phyloP scores from a whole-genome alignment of 2,888 invertebrate species.

The Acanthosepion esculentum region DNA sequence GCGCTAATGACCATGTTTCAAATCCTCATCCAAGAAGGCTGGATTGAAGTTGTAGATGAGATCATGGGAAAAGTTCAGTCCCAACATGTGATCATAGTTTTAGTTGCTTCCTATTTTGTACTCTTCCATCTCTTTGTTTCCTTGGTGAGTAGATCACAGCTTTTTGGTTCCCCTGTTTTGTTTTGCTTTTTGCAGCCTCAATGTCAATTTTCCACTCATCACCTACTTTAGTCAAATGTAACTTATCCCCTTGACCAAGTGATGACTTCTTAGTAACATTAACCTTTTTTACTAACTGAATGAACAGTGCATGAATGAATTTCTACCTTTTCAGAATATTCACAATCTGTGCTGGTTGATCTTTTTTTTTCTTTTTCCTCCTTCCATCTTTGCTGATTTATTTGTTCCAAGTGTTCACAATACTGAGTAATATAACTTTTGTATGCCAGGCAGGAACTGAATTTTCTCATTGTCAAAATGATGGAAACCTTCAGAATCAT shows the following conservation, averaged over 20 bases:
- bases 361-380: neutral
- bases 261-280: neutral
- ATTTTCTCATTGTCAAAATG: neutral
- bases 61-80: conserved; percentile 60
- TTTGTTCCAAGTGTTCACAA: neutral
- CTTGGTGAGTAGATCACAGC: conserved; percentile 64
- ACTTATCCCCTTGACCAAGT: neutral
- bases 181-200: neutral
- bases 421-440: neutral
- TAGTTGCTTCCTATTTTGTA: conserved; percentile 68
- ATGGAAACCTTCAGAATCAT: conserved; percentile 25
- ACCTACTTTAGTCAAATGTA: neutral
- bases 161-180: conserved; percentile 33
- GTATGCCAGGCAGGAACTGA: conserved; percentile 16
- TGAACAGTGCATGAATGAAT: conserved; percentile 36
- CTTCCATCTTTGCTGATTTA: neutral
- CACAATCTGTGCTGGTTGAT: neutral
- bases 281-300: neutral
- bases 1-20: conserved; percentile 74
- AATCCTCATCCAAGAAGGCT: conserved; percentile 74
- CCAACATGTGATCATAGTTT: conserved; percentile 53
- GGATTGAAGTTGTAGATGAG: conserved; percentile 71
- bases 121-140: conserved; percentile 69
- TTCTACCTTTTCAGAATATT: conserved; percentile 43
- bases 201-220: neutral